phyloP scores from a whole-genome alignment of 2,113 vertebrate species.

The Pachypanchax playfairii region DNA sequence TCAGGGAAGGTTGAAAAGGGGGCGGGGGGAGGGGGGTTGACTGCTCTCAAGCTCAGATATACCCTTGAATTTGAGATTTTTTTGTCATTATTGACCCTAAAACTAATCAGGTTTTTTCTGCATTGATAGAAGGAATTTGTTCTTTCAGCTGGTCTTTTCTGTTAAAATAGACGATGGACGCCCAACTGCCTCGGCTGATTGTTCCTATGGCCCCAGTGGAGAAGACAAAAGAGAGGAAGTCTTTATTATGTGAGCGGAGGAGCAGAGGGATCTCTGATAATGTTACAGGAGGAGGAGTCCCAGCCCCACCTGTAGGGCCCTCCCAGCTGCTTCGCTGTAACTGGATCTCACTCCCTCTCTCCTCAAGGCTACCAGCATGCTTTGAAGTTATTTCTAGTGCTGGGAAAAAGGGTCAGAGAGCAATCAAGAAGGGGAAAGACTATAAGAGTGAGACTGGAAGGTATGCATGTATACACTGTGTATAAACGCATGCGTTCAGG shows the following conservation, averaged over 20 bases:
- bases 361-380: constrained; percentile 76
- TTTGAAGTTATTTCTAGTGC: constrained; percentile 86
- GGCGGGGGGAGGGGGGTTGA: constrained; percentile 2
- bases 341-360: constrained; percentile 70
- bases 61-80: constrained; percentile 5
- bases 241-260: constrained; percentile 70
- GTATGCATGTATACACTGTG: constrained; percentile 18
- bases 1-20: constrained; percentile 45
- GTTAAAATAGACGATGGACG: constrained; percentile 39
- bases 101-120: not conserved
- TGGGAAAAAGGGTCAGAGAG: constrained; percentile 75
- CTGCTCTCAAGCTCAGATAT: too few relatives aligned
- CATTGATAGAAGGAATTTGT: too few relatives aligned
- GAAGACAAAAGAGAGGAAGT: constrained; percentile 82
- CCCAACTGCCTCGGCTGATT: constrained; percentile 47
- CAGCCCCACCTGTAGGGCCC: constrained; percentile 81
- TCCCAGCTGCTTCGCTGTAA: constrained; percentile 82
- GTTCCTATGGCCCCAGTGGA: constrained; percentile 50
- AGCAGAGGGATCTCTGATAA: constrained; percentile 75
- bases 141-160: not conserved
- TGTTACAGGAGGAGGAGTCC: constrained; percentile 79
- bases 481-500: constrained; percentile 27
- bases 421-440: constrained; percentile 41
- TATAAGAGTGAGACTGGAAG: constrained; percentile 28
- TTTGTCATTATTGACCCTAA: not conserved